phyloP scores from a whole-genome alignment of 2,888 invertebrate species.

The Caenorhabditis sulstoni region DNA sequence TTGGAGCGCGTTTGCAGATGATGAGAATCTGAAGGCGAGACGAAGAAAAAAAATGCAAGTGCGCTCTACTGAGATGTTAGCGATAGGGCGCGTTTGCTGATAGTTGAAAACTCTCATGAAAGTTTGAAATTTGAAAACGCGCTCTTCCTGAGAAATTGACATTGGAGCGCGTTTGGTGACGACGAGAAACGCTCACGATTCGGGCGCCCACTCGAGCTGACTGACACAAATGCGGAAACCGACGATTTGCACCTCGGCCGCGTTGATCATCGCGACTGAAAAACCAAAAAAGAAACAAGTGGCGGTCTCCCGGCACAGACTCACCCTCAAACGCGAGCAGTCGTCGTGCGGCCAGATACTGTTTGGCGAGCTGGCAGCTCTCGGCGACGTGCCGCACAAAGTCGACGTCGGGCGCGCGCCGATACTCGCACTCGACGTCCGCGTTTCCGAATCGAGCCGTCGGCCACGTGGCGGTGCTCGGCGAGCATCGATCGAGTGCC shows the following conservation, averaged over 20 bases:
- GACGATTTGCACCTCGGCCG: slow-evolving; percentile 32
- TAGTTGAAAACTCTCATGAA: too few relatives aligned
- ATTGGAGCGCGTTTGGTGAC: too few relatives aligned
- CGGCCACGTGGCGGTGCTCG: slow-evolving; percentile 14
- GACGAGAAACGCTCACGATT: slow-evolving; percentile 8
- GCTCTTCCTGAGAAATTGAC: too few relatives aligned
- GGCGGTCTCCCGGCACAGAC: neutral
- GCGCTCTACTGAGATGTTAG: too few relatives aligned
- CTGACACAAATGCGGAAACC: slow-evolving; percentile 37
- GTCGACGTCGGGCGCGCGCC: slow-evolving; percentile 5
- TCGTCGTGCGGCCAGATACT: slow-evolving; percentile 18
- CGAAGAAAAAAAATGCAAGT: too few relatives aligned
- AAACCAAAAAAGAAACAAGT: neutral
- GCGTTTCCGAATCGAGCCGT: slow-evolving; percentile 3
- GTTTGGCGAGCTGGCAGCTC: slow-evolving; percentile 21
- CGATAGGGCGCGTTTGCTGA: too few relatives aligned
- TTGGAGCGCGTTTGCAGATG: neutral
- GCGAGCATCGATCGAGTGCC: slow-evolving; percentile 41
- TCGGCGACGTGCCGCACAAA: slow-evolving; percentile 40
- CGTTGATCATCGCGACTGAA: slow-evolving; percentile 38
- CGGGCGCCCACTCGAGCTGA: slow-evolving; percentile 11
- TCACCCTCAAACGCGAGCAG: slow-evolving; percentile 38
- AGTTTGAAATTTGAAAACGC: too few relatives aligned
- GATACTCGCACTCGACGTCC: slow-evolving; percentile 28
- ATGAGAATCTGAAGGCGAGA: too few relatives aligned